Base-by-base conservation (phyloP, 2,888 invertebrate genomes). In the Eilema griseolum region DNA sequence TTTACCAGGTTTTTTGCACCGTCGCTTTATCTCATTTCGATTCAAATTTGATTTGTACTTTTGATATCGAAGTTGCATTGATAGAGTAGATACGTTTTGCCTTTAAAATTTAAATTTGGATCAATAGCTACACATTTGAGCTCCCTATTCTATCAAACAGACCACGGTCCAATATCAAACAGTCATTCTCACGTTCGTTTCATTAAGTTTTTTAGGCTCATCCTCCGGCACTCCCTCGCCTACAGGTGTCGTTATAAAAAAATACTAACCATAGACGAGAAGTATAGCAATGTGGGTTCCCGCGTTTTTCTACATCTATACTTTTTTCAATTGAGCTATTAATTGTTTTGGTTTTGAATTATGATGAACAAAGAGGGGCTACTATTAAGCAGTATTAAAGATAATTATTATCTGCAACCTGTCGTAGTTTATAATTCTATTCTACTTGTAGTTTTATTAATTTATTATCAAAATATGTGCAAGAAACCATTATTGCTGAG, bases 181-280 rank as follows among this genome's bases (percentile, higher is more conserved):
- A 72, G 72, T 75, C 31, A 83, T 92, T 92, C 92, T 89, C 92
- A 92, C 92, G 90, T 87, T 88, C 80, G 78, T 82, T 86, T 89
- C 88, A 90, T 91, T 90, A 90, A 71, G 80, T 88, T 89, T 90
- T 89, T 86, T 82, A 76, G 76, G 78, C 74, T 87, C 78, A 79
- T 82, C 81, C 82, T 81, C 76, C 66, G 75, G 75, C 79, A 72
- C 88, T 86, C 86, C 85, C 87, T 82, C 78, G 82, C 85, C 85
- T 90, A 92, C 93, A 93, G 93, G 93, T 93, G 93, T 87, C 82
- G 75, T 67, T 67, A 74, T 83, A 86, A 91, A 90, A 52, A 91
- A 86, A 64, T 75, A 84, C 80, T 79, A 86, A 85, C 80, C 83
- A 87, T 85, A 87, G 85, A 83, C 84, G n/a, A n/a, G n/a, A n/a